phyloP scores from a whole-genome alignment of 2,797 vertebrate species.

The Anniella stebbinsi region DNA sequence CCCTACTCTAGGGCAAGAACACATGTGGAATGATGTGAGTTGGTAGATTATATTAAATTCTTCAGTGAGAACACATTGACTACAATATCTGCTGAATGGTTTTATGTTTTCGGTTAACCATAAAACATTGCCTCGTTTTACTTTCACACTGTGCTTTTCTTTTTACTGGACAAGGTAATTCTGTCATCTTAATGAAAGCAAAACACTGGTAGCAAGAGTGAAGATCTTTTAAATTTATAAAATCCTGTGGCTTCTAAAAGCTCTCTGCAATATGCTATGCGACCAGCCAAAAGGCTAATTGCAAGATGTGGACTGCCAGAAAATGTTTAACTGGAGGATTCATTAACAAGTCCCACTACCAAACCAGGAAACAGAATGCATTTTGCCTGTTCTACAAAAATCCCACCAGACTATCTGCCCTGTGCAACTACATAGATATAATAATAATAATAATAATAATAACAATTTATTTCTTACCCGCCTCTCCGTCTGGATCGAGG shows the following conservation, averaged over 20 bases:
- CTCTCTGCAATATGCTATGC: constrained; percentile 25
- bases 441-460: too few species aligned
- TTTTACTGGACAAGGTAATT: constrained; percentile 57
- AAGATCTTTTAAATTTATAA: constrained; percentile 59
- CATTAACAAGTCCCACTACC: constrained; percentile 15
- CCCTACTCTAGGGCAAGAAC: too few species aligned
- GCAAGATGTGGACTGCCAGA: constrained; percentile 42
- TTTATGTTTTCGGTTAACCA: constrained; percentile 63
- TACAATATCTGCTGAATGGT: constrained; percentile 43
- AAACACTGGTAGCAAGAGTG: constrained; percentile 52
- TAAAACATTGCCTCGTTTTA: constrained; percentile 43
- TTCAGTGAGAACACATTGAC: constrained; percentile 46
- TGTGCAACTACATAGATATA: not conserved
- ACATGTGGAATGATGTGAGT: not conserved
- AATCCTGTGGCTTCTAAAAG: constrained; percentile 49
- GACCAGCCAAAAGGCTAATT: constrained; percentile 38
- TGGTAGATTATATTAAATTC: not conserved
- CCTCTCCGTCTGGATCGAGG: too few species aligned
- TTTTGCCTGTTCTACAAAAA: constrained; percentile 35
- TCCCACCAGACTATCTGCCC: constrained; percentile 11
- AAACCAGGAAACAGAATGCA: constrained; percentile 20
- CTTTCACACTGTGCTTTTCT: constrained; percentile 44
- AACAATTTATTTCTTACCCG: too few species aligned
- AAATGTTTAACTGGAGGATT: constrained; percentile 43
- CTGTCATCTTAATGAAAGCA: constrained; percentile 60